Conservation (phyloP, 2,113 vertebrate genomes). For the Synodontis membranacea region DNA sequence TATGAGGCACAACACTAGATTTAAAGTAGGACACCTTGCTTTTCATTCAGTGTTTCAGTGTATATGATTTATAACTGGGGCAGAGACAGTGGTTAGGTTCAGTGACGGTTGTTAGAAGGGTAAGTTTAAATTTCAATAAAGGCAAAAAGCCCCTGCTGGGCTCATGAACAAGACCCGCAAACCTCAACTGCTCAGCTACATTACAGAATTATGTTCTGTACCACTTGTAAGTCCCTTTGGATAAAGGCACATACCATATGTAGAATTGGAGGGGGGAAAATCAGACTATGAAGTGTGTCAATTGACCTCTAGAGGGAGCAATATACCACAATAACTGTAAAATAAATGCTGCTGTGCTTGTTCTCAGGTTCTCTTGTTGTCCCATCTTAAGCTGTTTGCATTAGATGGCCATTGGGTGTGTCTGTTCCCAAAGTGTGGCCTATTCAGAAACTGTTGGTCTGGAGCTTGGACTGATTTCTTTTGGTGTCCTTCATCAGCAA, state of each 20-base stretch:
- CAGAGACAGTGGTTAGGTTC: not conserved
- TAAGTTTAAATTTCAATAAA: not conserved
- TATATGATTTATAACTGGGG: not conserved
- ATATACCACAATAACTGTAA: constrained; percentile 41
- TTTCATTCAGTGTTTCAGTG: not conserved
- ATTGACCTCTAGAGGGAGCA: constrained; percentile 51
- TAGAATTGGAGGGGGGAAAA: not conserved
- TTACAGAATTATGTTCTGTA: not conserved
- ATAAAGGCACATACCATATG: not conserved
- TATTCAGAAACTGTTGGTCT: not conserved
- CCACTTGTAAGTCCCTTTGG: not conserved
- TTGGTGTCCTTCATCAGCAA: not conserved
- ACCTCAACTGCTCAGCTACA: not conserved
- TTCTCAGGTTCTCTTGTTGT: no score
- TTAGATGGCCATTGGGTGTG: not conserved
- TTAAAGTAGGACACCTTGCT: not conserved
- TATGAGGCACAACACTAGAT: not conserved
- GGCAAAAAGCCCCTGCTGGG: not conserved
- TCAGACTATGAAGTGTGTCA: not conserved
- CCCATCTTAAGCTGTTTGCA: not conserved
- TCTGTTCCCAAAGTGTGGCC: not conserved
- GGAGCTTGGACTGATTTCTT: not conserved
- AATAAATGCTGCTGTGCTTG: not conserved
- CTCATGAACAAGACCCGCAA: not conserved
- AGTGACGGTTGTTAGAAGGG: not conserved